A percentile compares a stretch with the other conserved stretches of the same genome.
Evolutionary conservation across 2,888 invertebrate genomes (phyloP).

Genomic region (Cheilosia soror): DNA sequence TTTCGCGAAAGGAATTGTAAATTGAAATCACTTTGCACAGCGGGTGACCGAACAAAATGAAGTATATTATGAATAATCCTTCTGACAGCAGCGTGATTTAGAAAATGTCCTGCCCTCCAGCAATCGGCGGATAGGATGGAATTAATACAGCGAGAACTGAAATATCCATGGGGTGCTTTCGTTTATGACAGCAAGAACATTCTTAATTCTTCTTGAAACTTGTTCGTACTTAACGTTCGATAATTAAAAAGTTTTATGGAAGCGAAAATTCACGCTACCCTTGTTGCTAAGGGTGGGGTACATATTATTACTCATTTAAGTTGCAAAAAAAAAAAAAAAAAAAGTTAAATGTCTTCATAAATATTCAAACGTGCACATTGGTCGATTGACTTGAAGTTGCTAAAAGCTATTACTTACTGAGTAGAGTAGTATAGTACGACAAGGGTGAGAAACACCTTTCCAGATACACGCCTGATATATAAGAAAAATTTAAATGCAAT

Average conservation of each 20-base stretch:
- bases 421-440: too few species aligned
- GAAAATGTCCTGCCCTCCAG: conserved; percentile 33
- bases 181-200: conserved; percentile 37
- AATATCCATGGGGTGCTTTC: conserved; percentile 43
- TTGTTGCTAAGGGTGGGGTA: neutral
- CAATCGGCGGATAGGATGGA: neutral
- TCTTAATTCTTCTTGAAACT: conserved; percentile 57
- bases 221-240: conserved; percentile 52
- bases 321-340: neutral
- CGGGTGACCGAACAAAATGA: conserved; percentile 33
- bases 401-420: neutral
- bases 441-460: too few species aligned
- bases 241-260: conserved; percentile 68
- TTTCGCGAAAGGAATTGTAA: conserved; percentile 17
- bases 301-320: conserved; percentile 24
- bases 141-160: conserved; percentile 8
- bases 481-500: too few species aligned
- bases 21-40: conserved; percentile 45
- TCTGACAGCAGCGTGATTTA: conserved; percentile 47
- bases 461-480: too few species aligned
- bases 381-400: neutral
- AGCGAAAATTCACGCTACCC: neutral
- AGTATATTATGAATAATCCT: conserved; percentile 46
- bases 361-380: neutral
- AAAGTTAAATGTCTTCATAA: conserved; percentile 3